These are phyloP conservation scores for Piaya cayana DNA, from an alignment of 2,113 vertebrate genomes.

Conservation along the genomic window DNA sequence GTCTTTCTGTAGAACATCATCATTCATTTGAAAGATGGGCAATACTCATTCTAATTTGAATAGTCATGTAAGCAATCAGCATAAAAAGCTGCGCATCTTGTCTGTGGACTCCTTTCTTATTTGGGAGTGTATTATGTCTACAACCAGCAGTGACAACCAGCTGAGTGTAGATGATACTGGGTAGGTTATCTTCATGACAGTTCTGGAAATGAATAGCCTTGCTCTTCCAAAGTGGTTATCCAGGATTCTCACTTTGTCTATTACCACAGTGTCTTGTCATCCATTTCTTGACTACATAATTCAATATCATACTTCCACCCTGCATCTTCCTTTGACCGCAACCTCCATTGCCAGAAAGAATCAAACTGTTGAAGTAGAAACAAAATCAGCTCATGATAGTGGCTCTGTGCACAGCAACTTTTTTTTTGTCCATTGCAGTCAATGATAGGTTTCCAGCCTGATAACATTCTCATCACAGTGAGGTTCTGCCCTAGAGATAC, in stretches of 20 bases:
- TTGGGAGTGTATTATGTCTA: neutral
- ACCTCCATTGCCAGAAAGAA: neutral
- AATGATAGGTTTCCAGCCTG: neutral
- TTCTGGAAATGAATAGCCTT: neutral
- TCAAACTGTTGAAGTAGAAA: accelerated
- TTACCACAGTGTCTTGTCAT: neutral
- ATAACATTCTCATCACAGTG: accelerated
- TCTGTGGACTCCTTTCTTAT: neutral
- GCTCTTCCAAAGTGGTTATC: neutral
- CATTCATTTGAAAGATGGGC: neutral
- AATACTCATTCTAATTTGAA: neutral
- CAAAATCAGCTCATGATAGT: accelerated
- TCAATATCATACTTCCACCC: neutral
- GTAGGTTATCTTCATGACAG: neutral
- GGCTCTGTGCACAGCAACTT: neutral
- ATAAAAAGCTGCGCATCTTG: neutral
- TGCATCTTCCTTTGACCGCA: neutral
- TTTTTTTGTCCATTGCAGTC: neutral
- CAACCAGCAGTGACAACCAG: neutral
- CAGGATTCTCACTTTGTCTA: neutral
- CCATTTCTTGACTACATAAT: neutral
- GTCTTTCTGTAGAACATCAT: neutral
- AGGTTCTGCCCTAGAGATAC: neutral
- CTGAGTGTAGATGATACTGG: neutral
- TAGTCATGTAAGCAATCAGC: neutral